These are phyloP conservation scores for Macrosiphum euphorbiae DNA, from an alignment of 2,888 invertebrate genomes.

Conservation along the genomic window DNA sequence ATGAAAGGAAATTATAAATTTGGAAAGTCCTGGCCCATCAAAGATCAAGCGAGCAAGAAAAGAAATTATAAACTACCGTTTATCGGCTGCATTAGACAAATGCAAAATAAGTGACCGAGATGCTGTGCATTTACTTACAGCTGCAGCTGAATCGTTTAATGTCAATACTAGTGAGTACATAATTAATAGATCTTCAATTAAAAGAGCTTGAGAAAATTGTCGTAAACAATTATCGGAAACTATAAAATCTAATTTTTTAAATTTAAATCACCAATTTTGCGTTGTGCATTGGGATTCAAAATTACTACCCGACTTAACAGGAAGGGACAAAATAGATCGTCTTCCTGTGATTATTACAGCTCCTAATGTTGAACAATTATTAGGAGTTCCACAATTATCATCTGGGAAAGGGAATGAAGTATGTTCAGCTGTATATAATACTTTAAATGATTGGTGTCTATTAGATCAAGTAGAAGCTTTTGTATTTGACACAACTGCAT, in stretches of 20 bases:
- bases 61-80: too few relatives aligned
- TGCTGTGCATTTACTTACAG: too few relatives aligned
- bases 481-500: conserved; percentile 28
- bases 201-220: neutral
- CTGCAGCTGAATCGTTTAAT: conserved; percentile 5
- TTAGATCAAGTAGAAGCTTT: conserved; percentile 4
- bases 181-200: conserved; percentile 26
- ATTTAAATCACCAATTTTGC: too few relatives aligned
- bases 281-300: too few relatives aligned
- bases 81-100: too few relatives aligned
- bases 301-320: too few relatives aligned
- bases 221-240: neutral
- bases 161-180: conserved; percentile 26
- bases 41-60: too few relatives aligned
- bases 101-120: too few relatives aligned
- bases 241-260: too few relatives aligned
- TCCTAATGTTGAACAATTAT: neutral
- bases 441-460: neutral
- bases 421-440: neutral
- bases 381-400: neutral
- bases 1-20: too few relatives aligned
- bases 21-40: too few relatives aligned
- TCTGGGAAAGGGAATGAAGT: neutral
- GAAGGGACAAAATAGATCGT: too few relatives aligned
- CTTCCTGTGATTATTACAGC: neutral